Evolutionary conservation across 2,888 invertebrate species (phyloP), one percentile per base, ranked within the genome.

Genomic region (Iselma pallidipennis): DNA sequence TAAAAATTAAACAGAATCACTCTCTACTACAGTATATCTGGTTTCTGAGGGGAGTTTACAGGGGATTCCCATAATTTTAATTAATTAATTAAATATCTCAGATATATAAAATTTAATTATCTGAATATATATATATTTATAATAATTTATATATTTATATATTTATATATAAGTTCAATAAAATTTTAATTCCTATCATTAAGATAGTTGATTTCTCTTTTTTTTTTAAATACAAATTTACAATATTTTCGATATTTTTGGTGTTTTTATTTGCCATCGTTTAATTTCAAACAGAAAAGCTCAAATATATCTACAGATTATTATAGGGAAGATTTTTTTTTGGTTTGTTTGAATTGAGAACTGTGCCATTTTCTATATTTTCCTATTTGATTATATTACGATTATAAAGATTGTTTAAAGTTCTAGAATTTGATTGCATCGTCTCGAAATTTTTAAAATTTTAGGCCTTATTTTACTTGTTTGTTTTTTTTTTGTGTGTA

Each of bases 181-280:
- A 72, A 73, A 71, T 65, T 70, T 68, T 55, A 55, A 55, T 58
- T 33, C 55, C 53, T 57, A 61, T 49, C 6, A 37, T 37, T 14
- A 37, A n/a, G n/a, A n/a, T n/a, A n/a, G n/a, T n/a, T n/a, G n/a
- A n/a, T n/a, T n/a, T n/a, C n/a, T n/a, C n/a, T n/a, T n/a, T 66
- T 68, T 64, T 61, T 66, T 67, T 74, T 72, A 74, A 75, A 74
- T 76, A 77, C 76, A 77, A 76, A 76, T 77, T 76, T 76, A 77
- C 76, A 75, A 67, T 67, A 66, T 70, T 71, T 75, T 75, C 74
- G 75, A 76, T 75, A 76, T 75, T 76, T 72, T 76, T 77, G 76
- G 75, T 77, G 76, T 75, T 77, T 71, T 65, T 63, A 53, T 63
- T 51, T 55, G n/a, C n/a, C n/a, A n/a, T n/a, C n/a, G n/a, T n/a